These are phyloP conservation scores for Nothura maculosa DNA, from an alignment of 2,797 vertebrate species.

Conservation along the genomic window DNA sequence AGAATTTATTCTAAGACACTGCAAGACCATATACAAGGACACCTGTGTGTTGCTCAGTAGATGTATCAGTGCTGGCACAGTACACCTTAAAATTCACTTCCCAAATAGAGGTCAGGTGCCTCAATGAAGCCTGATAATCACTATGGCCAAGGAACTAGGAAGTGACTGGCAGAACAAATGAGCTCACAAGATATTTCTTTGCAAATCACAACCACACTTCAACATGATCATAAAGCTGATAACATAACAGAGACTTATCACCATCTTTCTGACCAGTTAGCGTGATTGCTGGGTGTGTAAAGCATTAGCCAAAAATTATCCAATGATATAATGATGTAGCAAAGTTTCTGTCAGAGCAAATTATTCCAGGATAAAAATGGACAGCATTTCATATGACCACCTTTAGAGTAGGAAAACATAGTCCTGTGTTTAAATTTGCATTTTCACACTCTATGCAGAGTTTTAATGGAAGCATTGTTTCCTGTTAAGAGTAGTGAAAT, in stretches of 20 bases:
- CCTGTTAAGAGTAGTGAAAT: background rate
- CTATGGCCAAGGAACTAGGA: background rate
- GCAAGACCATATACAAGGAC: background rate
- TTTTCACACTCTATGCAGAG: accelerated
- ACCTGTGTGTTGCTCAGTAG: accelerated
- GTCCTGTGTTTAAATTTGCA: background rate
- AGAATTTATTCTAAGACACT: background rate
- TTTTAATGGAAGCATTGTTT: background rate
- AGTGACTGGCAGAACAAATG: background rate
- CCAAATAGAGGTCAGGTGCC: background rate
- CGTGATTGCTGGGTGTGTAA: background rate
- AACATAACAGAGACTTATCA: background rate
- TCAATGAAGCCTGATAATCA: background rate
- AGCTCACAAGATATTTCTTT: background rate
- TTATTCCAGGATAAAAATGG: background rate
- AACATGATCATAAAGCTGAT: background rate
- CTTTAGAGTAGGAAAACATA: background rate
- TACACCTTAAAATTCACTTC: background rate
- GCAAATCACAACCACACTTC: background rate
- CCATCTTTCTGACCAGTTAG: background rate
- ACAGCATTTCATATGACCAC: background rate
- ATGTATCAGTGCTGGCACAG: background rate
- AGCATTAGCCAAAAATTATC: background rate
- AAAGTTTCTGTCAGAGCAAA: background rate
- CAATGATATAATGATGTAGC: background rate